Evolutionary conservation across 2,797 vertebrate species (phyloP), one percentile per base, ranked within the genome.

Genomic region (Tolypeutes matacus): DNA sequence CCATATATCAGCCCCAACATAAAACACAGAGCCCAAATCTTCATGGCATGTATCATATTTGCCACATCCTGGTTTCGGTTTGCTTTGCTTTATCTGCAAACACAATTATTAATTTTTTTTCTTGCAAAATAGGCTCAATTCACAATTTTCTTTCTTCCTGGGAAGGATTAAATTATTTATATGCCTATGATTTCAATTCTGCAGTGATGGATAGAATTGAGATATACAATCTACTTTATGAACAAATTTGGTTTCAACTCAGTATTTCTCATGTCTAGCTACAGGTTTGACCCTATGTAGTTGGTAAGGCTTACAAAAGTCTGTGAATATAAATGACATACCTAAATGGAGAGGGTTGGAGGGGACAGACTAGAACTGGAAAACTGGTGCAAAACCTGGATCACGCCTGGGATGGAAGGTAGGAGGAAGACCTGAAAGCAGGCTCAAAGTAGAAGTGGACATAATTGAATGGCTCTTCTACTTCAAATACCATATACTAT

Each of bases 121-220:
- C 83, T 90, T 78, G 17, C 39, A 75, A 84, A 89, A 87, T 70
- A 34, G 77, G 4, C 81, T 93, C 76, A 29, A 73, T 88, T 86
- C 56, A 31, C 13, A 46, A 49, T 76, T 86, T 88, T 39, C 29
- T 56, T 60, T 34, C 49, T 77, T 88, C 64, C 25, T 58, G 23
- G 46, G 39, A 17, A 77, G 36, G 65, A 86, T 12, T 46, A n/a
- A 64, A 31, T 89, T 67, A 85, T 29, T 70, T 51, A 14, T 3
- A 60, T 42, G 21, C 3, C 25, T 72, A 15, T 46, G 29, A 51
- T 73, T 86, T 65, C 42, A 53, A 39, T 64, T 39, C 20, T 67
- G 6, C 15, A 42, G 34, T 27, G 1, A 25, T 3, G 1, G 5
- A 51, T 42, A 49, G 9, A 62, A 67, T 36, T 85, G 36, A 65